phyloP scores from a whole-genome alignment of 2,113 vertebrate genomes.

The Arenaria interpres region DNA sequence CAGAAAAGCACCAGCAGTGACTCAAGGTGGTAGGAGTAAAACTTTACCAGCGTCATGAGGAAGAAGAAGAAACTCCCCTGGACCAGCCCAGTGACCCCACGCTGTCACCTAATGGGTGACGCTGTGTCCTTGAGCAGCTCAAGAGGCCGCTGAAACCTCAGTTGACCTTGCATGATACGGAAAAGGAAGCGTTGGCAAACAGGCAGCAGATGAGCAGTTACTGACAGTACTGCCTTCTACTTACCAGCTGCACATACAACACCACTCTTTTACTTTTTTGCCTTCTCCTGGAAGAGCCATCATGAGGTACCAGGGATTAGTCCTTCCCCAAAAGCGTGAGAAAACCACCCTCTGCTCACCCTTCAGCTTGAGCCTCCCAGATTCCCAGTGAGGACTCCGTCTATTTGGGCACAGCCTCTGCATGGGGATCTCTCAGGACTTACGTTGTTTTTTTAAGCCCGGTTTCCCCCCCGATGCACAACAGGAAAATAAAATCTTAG shows the following conservation, averaged over 20 bases:
- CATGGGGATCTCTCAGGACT: neutral
- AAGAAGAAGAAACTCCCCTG: neutral
- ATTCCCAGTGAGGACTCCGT: accelerated
- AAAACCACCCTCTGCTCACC: neutral
- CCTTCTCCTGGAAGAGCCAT: neutral
- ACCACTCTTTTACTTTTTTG: neutral
- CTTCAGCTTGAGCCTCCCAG: accelerated
- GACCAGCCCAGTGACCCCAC: neutral
- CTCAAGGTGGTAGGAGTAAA: neutral
- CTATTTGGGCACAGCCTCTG: neutral
- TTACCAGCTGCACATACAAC: neutral
- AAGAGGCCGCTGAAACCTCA: neutral
- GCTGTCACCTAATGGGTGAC: neutral
- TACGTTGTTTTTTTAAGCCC: neutral
- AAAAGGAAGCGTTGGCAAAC: neutral
- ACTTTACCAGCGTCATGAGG: accelerated
- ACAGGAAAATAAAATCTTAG: neutral
- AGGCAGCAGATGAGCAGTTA: neutral
- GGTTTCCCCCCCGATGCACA: neutral
- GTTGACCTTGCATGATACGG: accelerated
- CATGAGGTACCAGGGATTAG: accelerated
- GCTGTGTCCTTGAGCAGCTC: accelerated
- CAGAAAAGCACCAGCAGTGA: neutral
- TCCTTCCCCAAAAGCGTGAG: neutral
- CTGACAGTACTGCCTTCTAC: neutral